Evolutionary conservation across 1,140 invertebrate species (phyloP).

Genomic region (Sipha flava): DNA sequence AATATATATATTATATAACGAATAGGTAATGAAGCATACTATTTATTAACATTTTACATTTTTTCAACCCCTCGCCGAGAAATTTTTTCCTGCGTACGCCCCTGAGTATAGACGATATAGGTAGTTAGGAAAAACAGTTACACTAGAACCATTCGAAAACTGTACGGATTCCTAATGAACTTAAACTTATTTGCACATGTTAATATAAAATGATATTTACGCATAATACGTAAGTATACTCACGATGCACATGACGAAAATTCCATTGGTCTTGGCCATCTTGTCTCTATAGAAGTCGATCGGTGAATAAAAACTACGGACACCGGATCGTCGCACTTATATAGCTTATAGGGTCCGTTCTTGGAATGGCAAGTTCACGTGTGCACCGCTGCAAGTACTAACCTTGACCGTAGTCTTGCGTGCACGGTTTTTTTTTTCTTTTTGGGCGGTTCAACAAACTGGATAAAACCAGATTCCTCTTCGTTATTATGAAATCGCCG

Average conservation of each 20-base stretch:
- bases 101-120: too few species aligned
- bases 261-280: background rate
- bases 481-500: background rate
- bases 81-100: too few species aligned
- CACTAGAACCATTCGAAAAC: too few species aligned
- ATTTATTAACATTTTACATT: too few species aligned
- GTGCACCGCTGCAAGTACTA: background rate
- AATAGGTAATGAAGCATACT: too few species aligned
- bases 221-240: background rate
- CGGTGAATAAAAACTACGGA: background rate
- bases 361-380: background rate
- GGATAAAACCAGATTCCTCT: slow-evolving; percentile 3
- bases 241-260: background rate
- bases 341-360: background rate
- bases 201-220: too few species aligned
- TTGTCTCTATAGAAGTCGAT: background rate
- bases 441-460: slow-evolving; percentile 13
- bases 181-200: too few species aligned
- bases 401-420: background rate
- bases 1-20: too few species aligned
- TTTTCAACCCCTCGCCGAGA: too few species aligned
- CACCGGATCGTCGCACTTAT: background rate
- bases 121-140: too few species aligned
- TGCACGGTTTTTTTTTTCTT: background rate
- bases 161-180: too few species aligned